Conservation (phyloP, 2,797 vertebrate species). For the Craterocephalus amniculus region DNA sequence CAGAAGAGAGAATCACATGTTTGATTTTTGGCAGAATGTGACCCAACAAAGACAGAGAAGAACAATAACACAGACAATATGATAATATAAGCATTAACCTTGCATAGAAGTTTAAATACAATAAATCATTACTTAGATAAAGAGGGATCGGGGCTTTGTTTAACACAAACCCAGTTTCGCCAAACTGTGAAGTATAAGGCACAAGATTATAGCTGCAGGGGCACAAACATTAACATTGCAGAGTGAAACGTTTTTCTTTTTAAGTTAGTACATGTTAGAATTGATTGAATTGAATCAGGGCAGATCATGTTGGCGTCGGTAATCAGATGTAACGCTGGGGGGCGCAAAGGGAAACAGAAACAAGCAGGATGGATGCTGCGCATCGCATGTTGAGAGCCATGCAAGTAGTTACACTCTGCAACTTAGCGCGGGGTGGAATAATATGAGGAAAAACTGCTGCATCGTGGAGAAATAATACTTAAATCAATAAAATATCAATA, state of each 20-base stretch:
- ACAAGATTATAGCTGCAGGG: slow-evolving; percentile 24
- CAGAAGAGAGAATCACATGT: slow-evolving; percentile 97
- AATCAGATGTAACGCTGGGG: slow-evolving; percentile 61
- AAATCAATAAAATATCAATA: not conserved
- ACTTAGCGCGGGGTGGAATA: not conserved
- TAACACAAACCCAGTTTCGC: slow-evolving; percentile 31
- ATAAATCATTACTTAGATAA: not conserved
- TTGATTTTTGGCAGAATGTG: slow-evolving; percentile 88
- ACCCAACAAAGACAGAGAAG: slow-evolving; percentile 73
- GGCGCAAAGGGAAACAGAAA: slow-evolving; percentile 59
- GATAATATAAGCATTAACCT: slow-evolving; percentile 17
- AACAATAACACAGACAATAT: slow-evolving; percentile 33
- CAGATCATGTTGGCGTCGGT: slow-evolving; percentile 29
- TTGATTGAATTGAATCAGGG: slow-evolving; percentile 11
- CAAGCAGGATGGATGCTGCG: slow-evolving; percentile 58
- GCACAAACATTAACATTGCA: slow-evolving; percentile 16
- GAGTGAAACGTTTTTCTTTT: not conserved
- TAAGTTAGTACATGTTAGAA: not conserved
- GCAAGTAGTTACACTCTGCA: slow-evolving; percentile 21
- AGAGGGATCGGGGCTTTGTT: slow-evolving; percentile 17
- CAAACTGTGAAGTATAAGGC: slow-evolving; percentile 28
- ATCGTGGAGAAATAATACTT: not conserved
- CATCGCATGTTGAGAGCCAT: slow-evolving; percentile 57
- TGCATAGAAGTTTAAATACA: not conserved
- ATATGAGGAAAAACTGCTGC: not conserved